These are phyloP conservation scores for Lepas anatifera DNA, from an alignment of 2,888 invertebrate genomes.

Conservation along the genomic window DNA sequence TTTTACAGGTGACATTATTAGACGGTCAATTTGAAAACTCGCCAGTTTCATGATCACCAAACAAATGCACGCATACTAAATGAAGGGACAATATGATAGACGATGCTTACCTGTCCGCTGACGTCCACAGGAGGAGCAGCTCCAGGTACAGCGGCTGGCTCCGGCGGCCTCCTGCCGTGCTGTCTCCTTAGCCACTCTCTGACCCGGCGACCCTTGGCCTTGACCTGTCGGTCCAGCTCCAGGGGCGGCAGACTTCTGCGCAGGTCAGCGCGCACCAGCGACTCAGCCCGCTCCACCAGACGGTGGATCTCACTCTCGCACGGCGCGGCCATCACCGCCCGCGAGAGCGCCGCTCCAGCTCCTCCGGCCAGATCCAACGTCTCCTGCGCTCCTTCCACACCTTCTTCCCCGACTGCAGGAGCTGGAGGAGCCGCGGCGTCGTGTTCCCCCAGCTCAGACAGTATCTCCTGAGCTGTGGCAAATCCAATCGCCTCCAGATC, in stretches of 20 bases:
- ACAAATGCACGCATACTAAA: too few species aligned
- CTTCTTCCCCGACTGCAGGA: too few species aligned
- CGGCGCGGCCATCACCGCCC: neutral
- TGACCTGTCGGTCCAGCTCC: neutral
- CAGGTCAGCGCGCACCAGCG: conserved; percentile 45
- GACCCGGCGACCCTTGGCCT: conserved; percentile 17
- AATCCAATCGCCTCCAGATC: conserved; percentile 20
- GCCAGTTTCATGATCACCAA: too few species aligned
- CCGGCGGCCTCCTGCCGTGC: conserved; percentile 20
- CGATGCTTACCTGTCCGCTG: conserved; percentile 1
- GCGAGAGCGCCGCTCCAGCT: conserved; percentile 1
- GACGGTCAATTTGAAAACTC: too few species aligned
- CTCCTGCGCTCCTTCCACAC: conserved; percentile 6
- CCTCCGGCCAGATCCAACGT: conserved; percentile 12
- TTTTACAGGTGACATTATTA: too few species aligned
- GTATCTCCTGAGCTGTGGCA: conserved; percentile 17
- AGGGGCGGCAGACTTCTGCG: neutral
- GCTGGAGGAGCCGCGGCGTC: neutral
- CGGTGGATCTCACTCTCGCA: conserved; percentile 52
- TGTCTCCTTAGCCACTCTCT: conserved; percentile 19
- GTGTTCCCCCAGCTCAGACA: conserved; percentile 3
- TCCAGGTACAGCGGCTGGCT: conserved; percentile 15
- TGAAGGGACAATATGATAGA: too few species aligned
- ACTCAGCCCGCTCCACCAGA: conserved; percentile 66
- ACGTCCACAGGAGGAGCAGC: conserved; percentile 12